These are phyloP conservation scores for Cottus gobio DNA, from an alignment of 2,113 vertebrate genomes.

Conservation along the genomic window DNA sequence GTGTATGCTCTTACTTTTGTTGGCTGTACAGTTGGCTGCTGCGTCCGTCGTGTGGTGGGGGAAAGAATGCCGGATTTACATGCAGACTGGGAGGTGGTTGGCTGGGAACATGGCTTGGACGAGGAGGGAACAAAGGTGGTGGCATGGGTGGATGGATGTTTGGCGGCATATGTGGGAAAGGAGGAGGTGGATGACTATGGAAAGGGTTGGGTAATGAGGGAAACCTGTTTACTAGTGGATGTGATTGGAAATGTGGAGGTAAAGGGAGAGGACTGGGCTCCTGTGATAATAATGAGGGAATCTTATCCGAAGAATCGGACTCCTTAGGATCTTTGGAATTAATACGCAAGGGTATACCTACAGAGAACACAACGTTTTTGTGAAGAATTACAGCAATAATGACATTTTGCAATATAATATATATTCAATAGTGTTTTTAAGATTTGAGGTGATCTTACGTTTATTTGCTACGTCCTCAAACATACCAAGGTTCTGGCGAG, in stretches of 20 bases:
- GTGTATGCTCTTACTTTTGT: constrained; percentile 83
- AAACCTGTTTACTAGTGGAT: constrained; percentile 52
- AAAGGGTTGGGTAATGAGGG: constrained; percentile 62
- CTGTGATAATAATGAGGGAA: constrained; percentile 73
- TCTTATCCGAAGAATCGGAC: constrained; percentile 67
- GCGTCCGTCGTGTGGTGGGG: constrained; percentile 77
- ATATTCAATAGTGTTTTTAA: background rate
- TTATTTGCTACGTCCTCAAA: constrained; percentile 93
- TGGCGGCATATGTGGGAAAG: constrained; percentile 64
- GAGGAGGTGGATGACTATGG: constrained; percentile 61
- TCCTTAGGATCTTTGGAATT: constrained; percentile 82
- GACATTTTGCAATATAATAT: background rate
- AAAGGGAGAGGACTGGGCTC: constrained; percentile 42
- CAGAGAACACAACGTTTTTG: constrained; percentile 18
- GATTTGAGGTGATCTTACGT: constrained; percentile 84
- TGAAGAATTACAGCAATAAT: background rate
- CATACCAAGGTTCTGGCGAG: constrained; percentile 88
- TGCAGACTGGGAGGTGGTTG: constrained; percentile 87
- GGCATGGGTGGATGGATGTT: constrained; percentile 72
- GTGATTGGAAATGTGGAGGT: constrained; percentile 60
- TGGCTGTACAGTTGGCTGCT: constrained; percentile 84
- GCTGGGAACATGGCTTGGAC: constrained; percentile 79
- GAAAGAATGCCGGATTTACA: constrained; percentile 92
- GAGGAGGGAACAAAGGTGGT: constrained; percentile 84
- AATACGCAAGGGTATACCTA: constrained; percentile 88